phyloP scores from a whole-genome alignment of 1,140 invertebrate genomes.

The Agrypnia vestita region DNA sequence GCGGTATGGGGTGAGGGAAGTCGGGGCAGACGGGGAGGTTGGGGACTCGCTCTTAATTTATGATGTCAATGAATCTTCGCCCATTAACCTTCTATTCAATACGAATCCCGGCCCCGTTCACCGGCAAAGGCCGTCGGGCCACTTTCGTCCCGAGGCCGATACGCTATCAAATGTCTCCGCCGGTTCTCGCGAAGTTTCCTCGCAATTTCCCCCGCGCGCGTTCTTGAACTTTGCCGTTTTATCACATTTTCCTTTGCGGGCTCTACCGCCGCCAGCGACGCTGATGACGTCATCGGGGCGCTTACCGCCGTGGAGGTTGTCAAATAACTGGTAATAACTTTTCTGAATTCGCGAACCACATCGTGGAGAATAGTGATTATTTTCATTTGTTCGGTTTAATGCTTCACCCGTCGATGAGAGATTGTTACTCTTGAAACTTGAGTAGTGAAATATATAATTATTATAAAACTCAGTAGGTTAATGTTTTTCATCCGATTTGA shows the following conservation, averaged over 20 bases:
- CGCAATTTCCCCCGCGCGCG: background rate
- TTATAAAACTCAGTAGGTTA: too few relatives aligned
- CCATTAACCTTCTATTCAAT: background rate
- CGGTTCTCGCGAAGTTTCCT: background rate
- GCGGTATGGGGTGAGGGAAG: background rate
- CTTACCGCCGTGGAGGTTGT: too few relatives aligned
- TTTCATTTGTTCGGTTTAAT: too few relatives aligned
- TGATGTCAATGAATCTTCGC: constrained; percentile 6
- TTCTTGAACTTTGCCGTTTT: constrained; percentile 17
- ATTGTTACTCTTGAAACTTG: too few relatives aligned
- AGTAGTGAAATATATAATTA: too few relatives aligned
- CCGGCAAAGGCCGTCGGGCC: background rate
- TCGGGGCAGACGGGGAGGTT: background rate
- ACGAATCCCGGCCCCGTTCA: background rate
- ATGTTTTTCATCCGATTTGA: too few relatives aligned
- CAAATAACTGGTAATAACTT: too few relatives aligned
- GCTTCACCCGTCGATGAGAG: too few relatives aligned
- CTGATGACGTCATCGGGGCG: too few relatives aligned
- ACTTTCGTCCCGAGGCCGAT: background rate
- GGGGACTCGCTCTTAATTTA: background rate
- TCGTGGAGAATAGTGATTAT: too few relatives aligned
- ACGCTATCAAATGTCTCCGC: constrained; percentile 16
- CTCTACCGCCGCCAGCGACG: too few relatives aligned
- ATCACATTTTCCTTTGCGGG: background rate
- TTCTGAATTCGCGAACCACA: too few relatives aligned